phyloP scores from a whole-genome alignment of 1,140 invertebrate genomes.

The Hormaphis cornu region DNA sequence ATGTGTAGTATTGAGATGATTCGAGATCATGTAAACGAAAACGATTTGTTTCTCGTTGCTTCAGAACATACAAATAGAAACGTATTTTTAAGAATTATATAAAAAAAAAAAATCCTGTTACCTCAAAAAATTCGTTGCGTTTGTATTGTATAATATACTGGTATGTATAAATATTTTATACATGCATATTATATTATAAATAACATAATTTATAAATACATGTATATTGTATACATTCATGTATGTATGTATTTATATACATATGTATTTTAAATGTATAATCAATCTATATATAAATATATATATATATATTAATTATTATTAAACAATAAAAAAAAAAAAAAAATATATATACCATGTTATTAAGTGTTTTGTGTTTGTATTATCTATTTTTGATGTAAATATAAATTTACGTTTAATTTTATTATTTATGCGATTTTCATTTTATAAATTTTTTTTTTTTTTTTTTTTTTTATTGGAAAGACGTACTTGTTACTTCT shows the following conservation, averaged over 20 bases:
- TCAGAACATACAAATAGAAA: slow-evolving; percentile 14
- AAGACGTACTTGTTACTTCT: background rate
- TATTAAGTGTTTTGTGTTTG: slow-evolving; percentile 32
- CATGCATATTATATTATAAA: background rate
- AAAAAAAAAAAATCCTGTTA: slow-evolving; percentile 30
- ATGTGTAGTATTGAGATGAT: slow-evolving; percentile 7
- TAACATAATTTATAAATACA: slow-evolving; percentile 1
- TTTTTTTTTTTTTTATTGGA: slow-evolving; percentile 4
- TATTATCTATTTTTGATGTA: slow-evolving; percentile 33
- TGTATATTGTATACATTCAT: too few relatives aligned
- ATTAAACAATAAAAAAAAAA: slow-evolving; percentile 13
- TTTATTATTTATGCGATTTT: slow-evolving; percentile 29
- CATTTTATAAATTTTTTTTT: slow-evolving; percentile 14
- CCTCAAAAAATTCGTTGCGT: slow-evolving; percentile 31
- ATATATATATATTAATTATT: slow-evolving; percentile 13
- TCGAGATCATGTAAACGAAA: background rate
- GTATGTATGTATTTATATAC: background rate
- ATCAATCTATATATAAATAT: background rate
- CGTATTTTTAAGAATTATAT: slow-evolving; percentile 19
- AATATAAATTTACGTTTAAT: slow-evolving; percentile 29
- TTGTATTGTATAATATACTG: slow-evolving; percentile 25
- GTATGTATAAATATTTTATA: background rate
- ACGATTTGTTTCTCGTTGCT: slow-evolving; percentile 1
- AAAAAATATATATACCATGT: slow-evolving; percentile 26
- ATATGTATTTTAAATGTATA: background rate